phyloP scores from a whole-genome alignment of 2,888 invertebrate genomes.

The Metellina segmentata region DNA sequence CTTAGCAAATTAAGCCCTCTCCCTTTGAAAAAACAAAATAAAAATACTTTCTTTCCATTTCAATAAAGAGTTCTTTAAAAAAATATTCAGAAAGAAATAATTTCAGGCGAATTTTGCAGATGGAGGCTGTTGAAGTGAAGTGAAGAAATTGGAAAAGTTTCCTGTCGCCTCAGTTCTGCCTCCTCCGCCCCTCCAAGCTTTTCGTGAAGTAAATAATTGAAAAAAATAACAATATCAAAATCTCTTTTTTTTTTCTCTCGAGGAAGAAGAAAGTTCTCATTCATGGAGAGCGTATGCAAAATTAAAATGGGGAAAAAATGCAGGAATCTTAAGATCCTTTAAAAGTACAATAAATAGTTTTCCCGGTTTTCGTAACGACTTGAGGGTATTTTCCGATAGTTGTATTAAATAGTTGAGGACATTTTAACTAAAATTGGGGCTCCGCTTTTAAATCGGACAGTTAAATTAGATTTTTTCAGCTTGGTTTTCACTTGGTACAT shows the following conservation, averaged over 20 bases:
- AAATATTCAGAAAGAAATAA: background rate
- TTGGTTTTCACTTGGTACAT: background rate
- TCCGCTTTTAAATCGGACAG: background rate
- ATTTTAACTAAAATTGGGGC: background rate
- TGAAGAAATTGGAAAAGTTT: conserved; percentile 2
- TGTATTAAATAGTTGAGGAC: background rate
- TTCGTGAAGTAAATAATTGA: background rate
- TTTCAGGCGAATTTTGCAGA: background rate
- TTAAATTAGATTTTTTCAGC: background rate
- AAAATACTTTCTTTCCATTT: background rate
- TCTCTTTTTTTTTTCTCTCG: background rate
- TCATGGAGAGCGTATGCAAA: background rate
- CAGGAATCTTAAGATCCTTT: background rate
- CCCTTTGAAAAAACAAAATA: background rate
- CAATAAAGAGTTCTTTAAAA: conserved; percentile 12
- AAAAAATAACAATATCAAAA: background rate
- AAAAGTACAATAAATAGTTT: background rate
- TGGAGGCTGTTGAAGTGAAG: conserved; percentile 1
- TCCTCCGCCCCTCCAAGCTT: too few species aligned
- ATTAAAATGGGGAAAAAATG: background rate
- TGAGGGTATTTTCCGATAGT: background rate
- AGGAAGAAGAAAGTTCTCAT: background rate
- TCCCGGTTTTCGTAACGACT: background rate
- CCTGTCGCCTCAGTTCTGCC: background rate
- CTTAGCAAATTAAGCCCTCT: conserved; percentile 8